Percentiles rank a stretch among this genome's conserved stretches.
Evolutionary conservation across 2,888 invertebrate genomes (phyloP).

Genomic region (Liodrosophila aerea): DNA sequence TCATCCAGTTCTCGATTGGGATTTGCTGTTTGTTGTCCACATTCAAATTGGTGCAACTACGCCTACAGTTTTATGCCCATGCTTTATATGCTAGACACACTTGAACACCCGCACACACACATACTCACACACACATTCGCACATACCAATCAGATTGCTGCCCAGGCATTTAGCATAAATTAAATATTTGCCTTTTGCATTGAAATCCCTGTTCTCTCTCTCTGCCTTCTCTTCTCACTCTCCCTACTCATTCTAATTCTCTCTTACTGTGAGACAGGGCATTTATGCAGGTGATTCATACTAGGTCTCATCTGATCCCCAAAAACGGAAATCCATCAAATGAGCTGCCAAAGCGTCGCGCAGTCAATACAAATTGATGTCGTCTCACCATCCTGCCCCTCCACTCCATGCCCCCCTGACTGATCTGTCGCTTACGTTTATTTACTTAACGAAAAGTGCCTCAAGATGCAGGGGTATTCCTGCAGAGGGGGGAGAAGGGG

Average conservation of each 20-base stretch:
- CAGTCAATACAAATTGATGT: conserved; percentile 71
- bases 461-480: neutral
- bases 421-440: conserved; percentile 50
- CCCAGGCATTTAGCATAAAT: conserved; percentile 58
- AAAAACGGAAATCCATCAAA: conserved; percentile 70
- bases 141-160: conserved; percentile 32
- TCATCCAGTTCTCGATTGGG: conserved; percentile 3
- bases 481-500: neutral
- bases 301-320: conserved; percentile 26
- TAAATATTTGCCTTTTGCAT: conserved; percentile 48
- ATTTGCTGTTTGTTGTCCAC: conserved; percentile 9
- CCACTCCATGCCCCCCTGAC: neutral
- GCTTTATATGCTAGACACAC: conserved; percentile 51
- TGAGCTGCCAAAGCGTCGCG: conserved; percentile 70
- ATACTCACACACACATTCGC: conserved; percentile 4
- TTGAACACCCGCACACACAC: conserved; percentile 5
- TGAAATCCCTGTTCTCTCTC: conserved; percentile 20
- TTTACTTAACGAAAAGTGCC: conserved; percentile 70
- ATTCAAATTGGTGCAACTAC: conserved; percentile 16
- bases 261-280: conserved; percentile 2
- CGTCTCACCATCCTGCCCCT: neutral
- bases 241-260: too few species aligned
- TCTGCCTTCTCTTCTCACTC: too few species aligned
- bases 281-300: conserved; percentile 68
- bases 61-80: conserved; percentile 4